Base-by-base conservation (phyloP, 2,113 vertebrate genomes). In the Etheostoma cragini region DNA sequence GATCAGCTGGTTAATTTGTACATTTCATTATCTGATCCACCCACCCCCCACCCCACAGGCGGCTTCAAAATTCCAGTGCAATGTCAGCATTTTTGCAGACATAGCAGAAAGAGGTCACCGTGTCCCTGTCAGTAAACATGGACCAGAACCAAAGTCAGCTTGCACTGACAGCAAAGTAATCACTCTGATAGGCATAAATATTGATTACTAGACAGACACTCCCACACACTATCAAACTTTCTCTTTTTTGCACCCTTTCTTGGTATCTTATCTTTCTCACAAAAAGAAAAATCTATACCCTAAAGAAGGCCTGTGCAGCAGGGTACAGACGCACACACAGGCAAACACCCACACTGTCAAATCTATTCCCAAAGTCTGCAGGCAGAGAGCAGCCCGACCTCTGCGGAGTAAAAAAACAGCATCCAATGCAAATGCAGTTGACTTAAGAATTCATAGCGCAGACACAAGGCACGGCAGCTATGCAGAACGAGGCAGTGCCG, bases 381-480 rank as follows among this genome's bases (percentile, higher is more conserved):
- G 75, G 72, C 58, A 3, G 81, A 72, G 68, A 42, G 66, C 72
- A 72, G 81, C 24, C 56, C 8, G 68, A 82, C 75, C 80, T 77
- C 67, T 85, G 84, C 66, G 35, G 74, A 78, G 76, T 68, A 57
- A 76, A 38, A 82, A 56, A 64, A 82, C 64, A 24, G 65, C 72
- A 26, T 76, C 58, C 63, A 80, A 77, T 86, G 87, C 88, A 83
- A 83, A n/a, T 87, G 88, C 90, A 90, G 89, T 76, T 88, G 79
- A 85, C 91, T 93, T 91, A 90, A 80, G 91, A 78, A 91, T 92
- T 91, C 87, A 88, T 60, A 66, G 85, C 52, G 79, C 77, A 64
- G 84, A 63, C 84, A 63, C 60, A 4, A 80, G 66, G 69, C 75
- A 78, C 87, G 53, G 86, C 71, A 70, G 72, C 78, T 83, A 69